Percentiles rank a stretch among this genome's conserved stretches.
Conservation (phyloP, 2,113 vertebrate genomes). For the cat (Felis catus) region F.catus_Fca126_mat1.0 CM031412.1:227110501-227111000, state of each 20-base stretch:
- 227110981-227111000: not conserved
- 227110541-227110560: not conserved
- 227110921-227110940: not conserved
- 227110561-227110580: not conserved
- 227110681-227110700: not conserved
- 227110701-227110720: not conserved
- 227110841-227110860: not conserved
- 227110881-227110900: not conserved
- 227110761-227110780: not conserved
- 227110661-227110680: not conserved
- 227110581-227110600: not conserved
- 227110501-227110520: rapidly evolving
- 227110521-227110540: not conserved
- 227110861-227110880: not conserved
- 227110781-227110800: not conserved
- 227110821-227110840: not conserved
- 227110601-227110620: not conserved
- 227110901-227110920: not conserved
- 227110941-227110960: not conserved
- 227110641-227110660: not conserved
- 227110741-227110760: not conserved
- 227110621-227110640: not conserved
- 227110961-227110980: not conserved
- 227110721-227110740: not conserved
- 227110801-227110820: not conserved